These are phyloP conservation scores for Salminus brasiliensis DNA, from an alignment of 2,113 vertebrate genomes.

Conservation along the genomic window DNA sequence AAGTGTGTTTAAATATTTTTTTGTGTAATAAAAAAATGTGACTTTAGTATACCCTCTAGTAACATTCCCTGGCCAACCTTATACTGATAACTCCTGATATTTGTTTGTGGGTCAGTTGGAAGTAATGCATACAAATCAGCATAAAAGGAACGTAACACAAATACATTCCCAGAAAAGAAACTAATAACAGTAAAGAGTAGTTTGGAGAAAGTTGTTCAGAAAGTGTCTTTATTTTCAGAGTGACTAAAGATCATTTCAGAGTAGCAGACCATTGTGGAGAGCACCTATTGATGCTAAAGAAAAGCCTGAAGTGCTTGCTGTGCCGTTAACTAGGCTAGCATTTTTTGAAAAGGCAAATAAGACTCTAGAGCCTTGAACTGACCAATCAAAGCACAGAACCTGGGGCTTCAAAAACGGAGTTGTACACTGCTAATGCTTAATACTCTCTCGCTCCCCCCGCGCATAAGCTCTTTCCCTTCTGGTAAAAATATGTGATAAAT, in stretches of 20 bases:
- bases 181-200: too few relatives aligned
- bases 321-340: slow-evolving; percentile 66
- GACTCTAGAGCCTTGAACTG: slow-evolving; percentile 52
- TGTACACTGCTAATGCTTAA: background rate
- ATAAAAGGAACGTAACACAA: background rate
- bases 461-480: background rate
- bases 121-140: background rate
- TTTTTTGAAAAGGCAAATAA: slow-evolving; percentile 69
- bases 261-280: slow-evolving; percentile 44
- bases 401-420: background rate
- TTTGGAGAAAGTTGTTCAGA: background rate
- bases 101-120: too few relatives aligned
- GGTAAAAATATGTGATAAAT: background rate
- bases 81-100: too few relatives aligned
- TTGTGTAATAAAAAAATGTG: too few relatives aligned
- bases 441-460: background rate
- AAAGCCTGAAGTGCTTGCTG: slow-evolving; percentile 66
- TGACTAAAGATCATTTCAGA: background rate
- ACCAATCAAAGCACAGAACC: slow-evolving; percentile 10
- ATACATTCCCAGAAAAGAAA: background rate
- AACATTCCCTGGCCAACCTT: too few relatives aligned
- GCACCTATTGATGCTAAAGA: slow-evolving; percentile 21
- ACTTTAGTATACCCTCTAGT: too few relatives aligned
- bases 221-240: background rate
- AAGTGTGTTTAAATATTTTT: too few relatives aligned